A percentile compares a stretch with the other conserved stretches of the same genome.
Conservation (phyloP, 2,113 vertebrate species). For the Lamprologus lemairii region DNA sequence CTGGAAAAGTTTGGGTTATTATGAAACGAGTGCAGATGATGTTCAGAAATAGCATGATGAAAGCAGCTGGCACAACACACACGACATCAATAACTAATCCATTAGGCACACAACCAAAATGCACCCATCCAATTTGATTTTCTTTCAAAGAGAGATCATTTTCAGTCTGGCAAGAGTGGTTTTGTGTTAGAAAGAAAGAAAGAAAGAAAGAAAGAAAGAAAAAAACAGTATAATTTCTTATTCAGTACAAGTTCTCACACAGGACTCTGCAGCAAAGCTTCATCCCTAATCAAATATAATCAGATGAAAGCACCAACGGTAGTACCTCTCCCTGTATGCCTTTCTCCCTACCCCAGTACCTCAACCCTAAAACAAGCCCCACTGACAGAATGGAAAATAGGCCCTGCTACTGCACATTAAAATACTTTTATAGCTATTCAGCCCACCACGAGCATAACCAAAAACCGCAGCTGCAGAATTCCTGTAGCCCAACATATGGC, state of each 20-base stretch:
- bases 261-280: neutral
- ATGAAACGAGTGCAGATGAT: slow-evolving; percentile 9
- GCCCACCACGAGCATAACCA: slow-evolving; percentile 36
- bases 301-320: slow-evolving; percentile 38
- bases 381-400: slow-evolving; percentile 68
- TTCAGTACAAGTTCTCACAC: slow-evolving; percentile 20
- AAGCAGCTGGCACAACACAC: slow-evolving; percentile 21
- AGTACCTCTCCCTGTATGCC: neutral
- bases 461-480: slow-evolving; percentile 25
- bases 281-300: slow-evolving; percentile 50
- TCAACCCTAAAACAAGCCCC: slow-evolving; percentile 21
- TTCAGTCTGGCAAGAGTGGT: slow-evolving; percentile 23
- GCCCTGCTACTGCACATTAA: slow-evolving; percentile 47
- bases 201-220: neutral
- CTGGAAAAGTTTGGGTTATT: neutral
- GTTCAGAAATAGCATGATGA: slow-evolving; percentile 7
- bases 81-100: slow-evolving; percentile 32
- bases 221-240: neutral
- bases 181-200: neutral
- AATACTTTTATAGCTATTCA: slow-evolving; percentile 53
- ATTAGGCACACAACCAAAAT: slow-evolving; percentile 17
- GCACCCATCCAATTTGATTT: slow-evolving; percentile 10
- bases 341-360: neutral
- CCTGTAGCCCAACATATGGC: slow-evolving; percentile 2
- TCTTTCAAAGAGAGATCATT: slow-evolving; percentile 30